Percentiles rank a stretch among this genome's conserved stretches.
These are phyloP conservation scores for Panzeria rudis DNA, from an alignment of 2,888 invertebrate species.

Conservation along the genomic window DNA sequence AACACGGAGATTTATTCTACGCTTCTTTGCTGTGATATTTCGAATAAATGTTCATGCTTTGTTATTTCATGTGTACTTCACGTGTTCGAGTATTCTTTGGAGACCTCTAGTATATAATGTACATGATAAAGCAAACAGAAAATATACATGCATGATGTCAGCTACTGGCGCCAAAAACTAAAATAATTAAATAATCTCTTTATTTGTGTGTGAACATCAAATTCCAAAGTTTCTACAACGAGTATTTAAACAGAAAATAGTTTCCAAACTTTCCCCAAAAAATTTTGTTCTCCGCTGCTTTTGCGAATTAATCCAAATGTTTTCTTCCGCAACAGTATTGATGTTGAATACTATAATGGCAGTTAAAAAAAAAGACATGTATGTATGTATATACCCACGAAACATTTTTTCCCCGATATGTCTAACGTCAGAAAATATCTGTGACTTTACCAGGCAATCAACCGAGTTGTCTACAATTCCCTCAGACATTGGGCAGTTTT, in stretches of 20 bases:
- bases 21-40: no score
- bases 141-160: slow-evolving; percentile 17
- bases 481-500: no score
- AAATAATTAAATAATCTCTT: slow-evolving; percentile 18
- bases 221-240: background rate
- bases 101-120: background rate
- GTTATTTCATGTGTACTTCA: no score
- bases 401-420: no score
- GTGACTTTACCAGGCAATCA: no score
- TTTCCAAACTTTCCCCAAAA: slow-evolving; percentile 9
- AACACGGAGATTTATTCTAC: no score
- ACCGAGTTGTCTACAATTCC: no score
- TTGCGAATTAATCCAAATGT: background rate
- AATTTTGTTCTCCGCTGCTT: background rate
- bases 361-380: background rate
- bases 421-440: no score
- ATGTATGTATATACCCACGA: no score
- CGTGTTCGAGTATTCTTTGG: no score
- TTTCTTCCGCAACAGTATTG: background rate
- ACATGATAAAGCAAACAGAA: background rate
- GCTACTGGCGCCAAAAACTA: slow-evolving; percentile 45
- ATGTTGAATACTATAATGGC: background rate
- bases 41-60: no score
- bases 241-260: slow-evolving; percentile 19
- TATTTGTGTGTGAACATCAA: background rate